Evolutionary conservation across 2,113 vertebrate genomes (phyloP).

Genomic region (Scomber japonicus): DNA sequence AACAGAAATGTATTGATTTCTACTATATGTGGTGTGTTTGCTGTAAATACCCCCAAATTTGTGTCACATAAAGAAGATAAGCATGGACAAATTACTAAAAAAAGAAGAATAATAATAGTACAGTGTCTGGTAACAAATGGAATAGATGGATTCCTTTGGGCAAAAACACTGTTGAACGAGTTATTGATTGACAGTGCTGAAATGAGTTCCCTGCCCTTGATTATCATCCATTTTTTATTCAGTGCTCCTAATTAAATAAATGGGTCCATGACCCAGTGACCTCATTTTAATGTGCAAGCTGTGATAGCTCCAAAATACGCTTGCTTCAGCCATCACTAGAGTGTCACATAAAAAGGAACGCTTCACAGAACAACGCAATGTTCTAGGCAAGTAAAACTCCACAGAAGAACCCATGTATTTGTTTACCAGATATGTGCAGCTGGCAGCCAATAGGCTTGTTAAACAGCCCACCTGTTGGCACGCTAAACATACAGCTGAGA

Average conservation of each 20-base stretch:
- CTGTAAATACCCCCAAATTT: constrained; percentile 15
- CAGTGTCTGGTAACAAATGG: constrained; percentile 60
- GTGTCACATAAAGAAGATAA: constrained; percentile 10
- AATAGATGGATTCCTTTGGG: constrained; percentile 66
- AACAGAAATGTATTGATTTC: constrained; percentile 31
- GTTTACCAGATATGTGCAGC: constrained; percentile 56
- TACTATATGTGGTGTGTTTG: constrained; percentile 11
- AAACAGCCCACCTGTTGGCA: constrained; percentile 76
- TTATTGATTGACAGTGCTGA: constrained; percentile 85
- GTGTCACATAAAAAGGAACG: neutral
- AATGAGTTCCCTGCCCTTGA: constrained; percentile 84
- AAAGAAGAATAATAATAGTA: neutral
- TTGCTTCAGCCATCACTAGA: constrained; percentile 39
- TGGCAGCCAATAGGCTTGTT: constrained; percentile 54
- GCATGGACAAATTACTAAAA: constrained; percentile 16
- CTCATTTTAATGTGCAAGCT: constrained; percentile 75
- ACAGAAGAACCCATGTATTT: constrained; percentile 18
- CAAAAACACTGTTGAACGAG: constrained; percentile 69
- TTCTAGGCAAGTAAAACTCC: constrained; percentile 2
- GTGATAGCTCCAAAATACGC: constrained; percentile 64
- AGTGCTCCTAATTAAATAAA: constrained; percentile 86
- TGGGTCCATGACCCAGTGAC: constrained; percentile 84
- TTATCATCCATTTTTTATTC: constrained; percentile 84
- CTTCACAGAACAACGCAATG: no score
- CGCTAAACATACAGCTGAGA: constrained; percentile 59